phyloP scores from a whole-genome alignment of 2,797 vertebrate genomes.

The Spea hammondii region DNA sequence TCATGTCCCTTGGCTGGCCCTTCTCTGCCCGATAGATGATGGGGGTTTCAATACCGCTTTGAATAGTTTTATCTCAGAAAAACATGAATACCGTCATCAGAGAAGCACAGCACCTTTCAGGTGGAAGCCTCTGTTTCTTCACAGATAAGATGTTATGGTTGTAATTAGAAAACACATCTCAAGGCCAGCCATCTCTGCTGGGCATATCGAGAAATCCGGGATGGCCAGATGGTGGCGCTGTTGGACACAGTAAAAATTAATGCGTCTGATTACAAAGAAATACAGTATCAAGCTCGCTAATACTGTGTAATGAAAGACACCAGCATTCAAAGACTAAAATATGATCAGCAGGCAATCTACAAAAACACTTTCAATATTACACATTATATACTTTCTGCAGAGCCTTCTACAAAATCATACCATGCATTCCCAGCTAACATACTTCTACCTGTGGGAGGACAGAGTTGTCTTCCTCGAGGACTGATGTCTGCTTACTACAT shows the following conservation, averaged over 20 bases:
- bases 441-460: too few relatives aligned
- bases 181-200: constrained; percentile 13
- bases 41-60: constrained; percentile 28
- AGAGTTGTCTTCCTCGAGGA: too few relatives aligned
- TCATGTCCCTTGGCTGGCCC: constrained; percentile 6
- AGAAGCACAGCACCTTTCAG: constrained; percentile 38
- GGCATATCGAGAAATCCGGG: not conserved
- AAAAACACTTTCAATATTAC: too few relatives aligned
- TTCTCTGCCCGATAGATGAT: constrained; percentile 20
- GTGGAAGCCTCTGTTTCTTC: constrained; percentile 34
- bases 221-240: constrained; percentile 29
- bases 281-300: not conserved
- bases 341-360: too few relatives aligned
- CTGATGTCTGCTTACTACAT: too few relatives aligned
- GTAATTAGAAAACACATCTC: constrained; percentile 43
- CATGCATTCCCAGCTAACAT: too few relatives aligned
- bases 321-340: too few relatives aligned
- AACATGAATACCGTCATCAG: constrained; percentile 46
- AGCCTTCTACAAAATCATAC: too few relatives aligned
- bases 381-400: too few relatives aligned
- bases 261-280: not conserved
- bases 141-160: constrained; percentile 38
- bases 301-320: too few relatives aligned
- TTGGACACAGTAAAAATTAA: not conserved
- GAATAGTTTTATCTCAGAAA: constrained; percentile 45